These are phyloP conservation scores for Enteromius treurensis DNA, from an alignment of 2,797 vertebrate genomes.

Conservation along the genomic window DNA sequence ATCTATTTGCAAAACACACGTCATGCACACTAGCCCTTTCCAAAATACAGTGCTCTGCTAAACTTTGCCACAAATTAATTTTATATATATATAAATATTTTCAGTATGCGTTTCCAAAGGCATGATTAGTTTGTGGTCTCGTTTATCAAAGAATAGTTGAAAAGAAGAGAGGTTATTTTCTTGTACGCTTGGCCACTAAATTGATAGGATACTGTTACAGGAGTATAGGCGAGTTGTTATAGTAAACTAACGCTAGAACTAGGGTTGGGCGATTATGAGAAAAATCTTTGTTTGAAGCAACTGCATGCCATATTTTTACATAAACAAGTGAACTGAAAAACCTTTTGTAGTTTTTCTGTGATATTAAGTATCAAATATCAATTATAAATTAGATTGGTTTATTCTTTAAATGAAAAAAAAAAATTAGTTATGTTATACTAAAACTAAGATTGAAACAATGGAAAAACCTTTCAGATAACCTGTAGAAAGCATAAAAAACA, in stretches of 20 bases:
- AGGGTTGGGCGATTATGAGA: too few relatives aligned
- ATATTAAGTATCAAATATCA: too few relatives aligned
- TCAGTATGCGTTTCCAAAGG: neutral
- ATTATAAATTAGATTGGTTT: too few relatives aligned
- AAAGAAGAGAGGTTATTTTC: neutral
- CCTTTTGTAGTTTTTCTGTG: too few relatives aligned
- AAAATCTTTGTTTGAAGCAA: too few relatives aligned
- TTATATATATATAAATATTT: neutral
- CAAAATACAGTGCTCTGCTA: neutral
- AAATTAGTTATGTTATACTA: too few relatives aligned
- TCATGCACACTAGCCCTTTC: constrained; percentile 1
- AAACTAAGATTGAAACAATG: too few relatives aligned
- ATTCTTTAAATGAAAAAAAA: too few relatives aligned
- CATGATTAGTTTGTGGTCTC: neutral
- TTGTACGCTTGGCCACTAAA: neutral
- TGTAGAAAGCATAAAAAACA: too few relatives aligned
- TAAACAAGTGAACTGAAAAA: too few relatives aligned
- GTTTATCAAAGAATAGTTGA: neutral
- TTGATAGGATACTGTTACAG: neutral
- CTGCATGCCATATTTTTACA: too few relatives aligned
- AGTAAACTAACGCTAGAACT: neutral
- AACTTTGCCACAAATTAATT: neutral
- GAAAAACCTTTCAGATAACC: too few relatives aligned
- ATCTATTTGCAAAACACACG: neutral
- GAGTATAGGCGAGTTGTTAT: neutral